Base-by-base conservation (phyloP, 2,888 invertebrate genomes). In the Thymelicus acteon region DNA sequence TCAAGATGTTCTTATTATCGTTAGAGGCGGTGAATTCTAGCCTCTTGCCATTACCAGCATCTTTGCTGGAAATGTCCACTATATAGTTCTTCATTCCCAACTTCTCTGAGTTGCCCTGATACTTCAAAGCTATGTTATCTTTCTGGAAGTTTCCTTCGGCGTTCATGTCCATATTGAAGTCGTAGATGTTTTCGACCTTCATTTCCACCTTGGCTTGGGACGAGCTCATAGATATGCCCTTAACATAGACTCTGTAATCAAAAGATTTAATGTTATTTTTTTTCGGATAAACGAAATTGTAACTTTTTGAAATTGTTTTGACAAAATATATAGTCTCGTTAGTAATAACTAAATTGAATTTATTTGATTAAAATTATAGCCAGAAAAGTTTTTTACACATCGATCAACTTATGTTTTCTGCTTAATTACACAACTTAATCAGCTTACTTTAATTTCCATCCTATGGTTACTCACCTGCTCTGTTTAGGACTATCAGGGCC, bases 41-140 rank as follows among this genome's bases (percentile, higher is more conserved):
- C 7, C 95, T 94, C 75, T 96, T 96, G 71, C 94, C 94, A 68
- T 93, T 95, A 0, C 93, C 94, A 5, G 91, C 90, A 2, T 95
- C 94, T 74, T 96, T 95, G 80, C 95, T 96, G 0, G 94, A 90
- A 7, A 96, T 94, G 71, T 96, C 95, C 0, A 96, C 86, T 7
- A 95, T 91, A 76, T 96, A 94, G 81, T 96, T 95, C 75, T 97
- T 95, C 47, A 95, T 80, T 37, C 96, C 95, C 0, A 97, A 82
- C 75, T 95, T 95, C 6, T 95, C 95, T 0, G 96, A 96, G 84
- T 96, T 95, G 13, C 95, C 93, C 73, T 95, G 92, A 0, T 95
- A 80, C 73, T 95, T 95, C 47, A 97, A 81, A 67, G 90, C 86
- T 71, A 97, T 95, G 77, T 96, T 95, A 74, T 97, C 96, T 31